Evolutionary conservation across 2,888 invertebrate genomes (phyloP), one percentile per base, ranked within the genome.

Genomic region (Hypercompe scribonia): DNA sequence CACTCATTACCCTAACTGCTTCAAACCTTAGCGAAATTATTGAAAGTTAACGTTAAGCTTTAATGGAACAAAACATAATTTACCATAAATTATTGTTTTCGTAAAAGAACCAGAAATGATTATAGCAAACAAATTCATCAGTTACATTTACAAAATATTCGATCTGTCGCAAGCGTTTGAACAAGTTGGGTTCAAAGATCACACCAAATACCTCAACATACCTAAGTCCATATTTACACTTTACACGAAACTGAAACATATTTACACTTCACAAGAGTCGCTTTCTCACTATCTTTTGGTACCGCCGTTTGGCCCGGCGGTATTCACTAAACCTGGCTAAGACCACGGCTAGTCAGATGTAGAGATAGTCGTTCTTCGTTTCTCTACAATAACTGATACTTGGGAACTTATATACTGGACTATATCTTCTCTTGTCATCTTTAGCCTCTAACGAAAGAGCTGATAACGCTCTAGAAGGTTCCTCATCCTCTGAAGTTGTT

Each of bases 371-470:
- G 84, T 95, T 95, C 86, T 95, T 95, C 42, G 93, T 93, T 83
- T 95, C 93, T 81, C 91, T 90, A 83, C 94, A 94, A 80, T 94
- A 95, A 81, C 90, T 91, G 83, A 95, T 95, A 84, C 94, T 96
- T 72, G 95, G 96, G 86, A 93, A 96, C 87, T 93, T 96, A 90
- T 94, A 95, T 50, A 93, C 96, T 75, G 93, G 96, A 88, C 92
- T 95, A 91, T 94, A 96, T 87, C 93, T 92, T 81, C 90, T 89
- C 77, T 89, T 91, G 71, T 94, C 94, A 63, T 85, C 88, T 77
- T 95, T 94, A 54, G 93, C 91, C 82, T 95, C 95, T 42, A 95
- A 88, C 64, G 95, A 95, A 74, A 95, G 91, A 21, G 95, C 95
- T 7, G 95, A 95, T 70, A 95, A 87, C 1, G 95, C 94, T 76